These are phyloP conservation scores for Tricholauxania praeusta DNA, from an alignment of 2,888 invertebrate species.

Conservation along the genomic window DNA sequence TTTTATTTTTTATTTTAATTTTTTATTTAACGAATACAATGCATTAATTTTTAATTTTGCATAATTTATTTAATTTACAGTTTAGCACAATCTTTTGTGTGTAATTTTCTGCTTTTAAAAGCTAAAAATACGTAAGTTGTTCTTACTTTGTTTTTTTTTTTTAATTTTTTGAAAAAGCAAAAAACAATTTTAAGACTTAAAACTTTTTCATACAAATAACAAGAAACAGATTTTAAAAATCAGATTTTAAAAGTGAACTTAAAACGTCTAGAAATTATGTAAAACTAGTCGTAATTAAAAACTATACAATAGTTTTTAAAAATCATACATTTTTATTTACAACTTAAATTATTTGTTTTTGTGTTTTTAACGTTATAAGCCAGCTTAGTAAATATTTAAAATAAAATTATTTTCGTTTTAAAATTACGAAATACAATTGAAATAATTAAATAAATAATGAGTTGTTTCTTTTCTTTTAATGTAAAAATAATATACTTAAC, in stretches of 20 bases:
- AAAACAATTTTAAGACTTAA: not conserved
- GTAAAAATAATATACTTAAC: constrained; percentile 45
- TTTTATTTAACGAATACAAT: constrained; percentile 43
- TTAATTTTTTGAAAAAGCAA: constrained; percentile 18
- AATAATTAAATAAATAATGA: constrained; percentile 22
- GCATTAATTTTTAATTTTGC: constrained; percentile 29
- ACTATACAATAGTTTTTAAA: not conserved
- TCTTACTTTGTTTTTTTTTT: constrained; percentile 24
- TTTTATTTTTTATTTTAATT: constrained; percentile 32
- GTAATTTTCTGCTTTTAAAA: not conserved
- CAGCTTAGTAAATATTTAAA: not conserved
- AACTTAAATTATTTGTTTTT: constrained; percentile 7
- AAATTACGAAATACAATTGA: constrained; percentile 11
- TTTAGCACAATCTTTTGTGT: constrained; percentile 20
- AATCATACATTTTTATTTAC: constrained; percentile 17
- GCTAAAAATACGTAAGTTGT: constrained; percentile 28
- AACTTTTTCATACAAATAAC: too few species aligned
- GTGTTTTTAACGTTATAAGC: constrained; percentile 4
- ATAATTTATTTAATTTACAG: constrained; percentile 33
- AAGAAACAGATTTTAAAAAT: too few species aligned
- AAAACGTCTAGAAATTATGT: constrained; percentile 11
- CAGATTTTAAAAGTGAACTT: too few species aligned
- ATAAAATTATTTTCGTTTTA: not conserved
- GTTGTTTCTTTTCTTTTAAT: constrained; percentile 3
- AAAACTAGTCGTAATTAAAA: constrained; percentile 16